A percentile compares a stretch with the other conserved stretches of the same genome.
Evolutionary conservation across 2,888 invertebrate genomes (phyloP).

Genomic region (Drosophila mayaguana): DNA sequence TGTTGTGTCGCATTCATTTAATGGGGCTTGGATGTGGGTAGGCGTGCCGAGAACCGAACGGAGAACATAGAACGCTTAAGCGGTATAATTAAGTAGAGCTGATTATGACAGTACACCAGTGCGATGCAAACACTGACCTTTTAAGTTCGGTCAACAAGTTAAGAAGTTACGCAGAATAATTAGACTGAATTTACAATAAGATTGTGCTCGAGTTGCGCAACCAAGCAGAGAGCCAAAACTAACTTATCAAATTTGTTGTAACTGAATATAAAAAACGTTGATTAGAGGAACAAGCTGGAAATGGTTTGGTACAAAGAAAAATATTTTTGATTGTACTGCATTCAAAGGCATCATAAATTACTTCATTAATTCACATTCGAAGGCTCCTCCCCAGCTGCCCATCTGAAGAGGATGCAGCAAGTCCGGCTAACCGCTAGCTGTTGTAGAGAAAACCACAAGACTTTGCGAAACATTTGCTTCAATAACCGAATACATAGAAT

Average conservation of each 20-base stretch:
- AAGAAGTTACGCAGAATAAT: background rate
- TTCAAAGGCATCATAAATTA: conserved; percentile 2
- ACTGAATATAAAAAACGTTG: background rate
- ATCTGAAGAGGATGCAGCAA: conserved; percentile 9
- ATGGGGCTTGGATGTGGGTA: conserved; percentile 19
- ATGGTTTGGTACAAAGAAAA: too few relatives aligned
- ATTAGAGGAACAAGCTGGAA: background rate
- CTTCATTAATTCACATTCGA: conserved; percentile 28
- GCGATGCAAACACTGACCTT: conserved; percentile 8
- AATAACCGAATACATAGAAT: conserved; percentile 40
- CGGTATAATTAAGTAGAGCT: conserved; percentile 59
- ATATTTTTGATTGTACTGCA: background rate
- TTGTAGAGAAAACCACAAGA: conserved; percentile 62
- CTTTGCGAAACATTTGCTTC: conserved; percentile 56
- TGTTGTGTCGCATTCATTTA: conserved; percentile 33
- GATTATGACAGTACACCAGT: conserved; percentile 31
- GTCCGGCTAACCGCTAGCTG: conserved; percentile 42
- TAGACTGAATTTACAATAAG: too few relatives aligned
- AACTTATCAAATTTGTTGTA: background rate
- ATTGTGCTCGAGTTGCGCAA: background rate
- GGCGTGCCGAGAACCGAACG: conserved; percentile 1
- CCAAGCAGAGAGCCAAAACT: background rate
- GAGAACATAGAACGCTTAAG: conserved; percentile 42
- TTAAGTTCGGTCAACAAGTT: background rate
- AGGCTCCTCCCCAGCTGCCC: background rate